Conservation (phyloP, 1,140 invertebrate species). For the Druon quercuslanigerum region DNA sequence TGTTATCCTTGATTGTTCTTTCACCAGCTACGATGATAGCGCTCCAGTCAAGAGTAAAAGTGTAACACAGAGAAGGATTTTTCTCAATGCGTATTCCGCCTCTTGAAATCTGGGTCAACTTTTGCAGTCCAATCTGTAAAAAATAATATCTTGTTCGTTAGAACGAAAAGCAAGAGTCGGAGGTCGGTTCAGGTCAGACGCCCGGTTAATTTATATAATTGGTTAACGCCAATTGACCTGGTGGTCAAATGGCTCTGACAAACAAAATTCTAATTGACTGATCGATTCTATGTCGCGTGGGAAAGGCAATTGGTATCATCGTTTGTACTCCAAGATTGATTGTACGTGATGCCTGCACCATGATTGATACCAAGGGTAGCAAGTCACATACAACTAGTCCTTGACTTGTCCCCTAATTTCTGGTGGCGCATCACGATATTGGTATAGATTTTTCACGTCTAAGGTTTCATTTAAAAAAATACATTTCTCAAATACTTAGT, state of each 20-base stretch:
- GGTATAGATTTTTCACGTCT: not conserved
- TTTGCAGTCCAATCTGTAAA: slow-evolving; percentile 80
- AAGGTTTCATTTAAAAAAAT: not conserved
- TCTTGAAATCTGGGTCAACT: slow-evolving; percentile 81
- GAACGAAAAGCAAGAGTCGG: slow-evolving; percentile 31
- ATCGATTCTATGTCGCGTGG: slow-evolving; percentile 58
- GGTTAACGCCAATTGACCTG: slow-evolving; percentile 56
- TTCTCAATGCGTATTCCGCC: slow-evolving; percentile 84
- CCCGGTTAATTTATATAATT: slow-evolving; percentile 54
- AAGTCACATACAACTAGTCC: not conserved
- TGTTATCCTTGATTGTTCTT: slow-evolving; percentile 72
- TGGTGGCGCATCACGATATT: not conserved
- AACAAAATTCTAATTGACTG: slow-evolving; percentile 50
- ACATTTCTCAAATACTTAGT: no score
- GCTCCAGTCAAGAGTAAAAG: slow-evolving; percentile 84
- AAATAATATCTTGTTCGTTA: slow-evolving; percentile 29
- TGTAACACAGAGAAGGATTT: slow-evolving; percentile 84
- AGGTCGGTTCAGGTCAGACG: slow-evolving; percentile 47
- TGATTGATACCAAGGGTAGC: slow-evolving; percentile 32
- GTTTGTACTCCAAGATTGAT: slow-evolving; percentile 36
- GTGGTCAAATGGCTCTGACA: slow-evolving; percentile 49
- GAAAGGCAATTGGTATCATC: slow-evolving; percentile 48
- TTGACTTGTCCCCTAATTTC: not conserved
- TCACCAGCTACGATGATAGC: slow-evolving; percentile 75
- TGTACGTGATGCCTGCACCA: slow-evolving; percentile 38